Conservation (phyloP, 2,797 vertebrate species). For the Xerus rutilus region DNA sequence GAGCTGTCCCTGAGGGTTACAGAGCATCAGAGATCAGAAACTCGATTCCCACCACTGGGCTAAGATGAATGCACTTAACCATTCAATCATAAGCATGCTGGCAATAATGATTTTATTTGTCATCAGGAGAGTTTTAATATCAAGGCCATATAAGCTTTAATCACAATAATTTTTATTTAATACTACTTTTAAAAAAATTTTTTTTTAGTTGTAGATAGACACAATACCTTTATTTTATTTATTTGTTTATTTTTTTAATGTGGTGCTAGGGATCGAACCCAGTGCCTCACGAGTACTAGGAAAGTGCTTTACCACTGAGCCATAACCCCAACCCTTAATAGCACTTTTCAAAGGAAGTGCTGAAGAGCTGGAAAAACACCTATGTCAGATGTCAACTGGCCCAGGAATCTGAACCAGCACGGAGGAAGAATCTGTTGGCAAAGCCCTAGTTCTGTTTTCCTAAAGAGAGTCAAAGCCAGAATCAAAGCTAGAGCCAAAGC, state of each 20-base stretch:
- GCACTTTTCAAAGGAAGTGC: background rate
- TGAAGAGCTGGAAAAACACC: background rate
- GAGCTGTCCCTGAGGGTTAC: background rate
- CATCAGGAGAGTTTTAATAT: background rate
- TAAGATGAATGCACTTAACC: background rate
- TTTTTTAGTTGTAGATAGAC: too few species aligned
- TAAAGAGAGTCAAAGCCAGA: background rate
- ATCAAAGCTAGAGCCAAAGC: background rate
- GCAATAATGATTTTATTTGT: background rate
- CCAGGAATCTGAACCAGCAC: background rate
- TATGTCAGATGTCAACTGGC: background rate
- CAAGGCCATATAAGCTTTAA: background rate
- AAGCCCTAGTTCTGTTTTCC: background rate
- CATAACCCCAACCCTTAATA: too few species aligned
- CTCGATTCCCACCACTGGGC: fast-evolving
- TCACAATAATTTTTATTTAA: background rate
- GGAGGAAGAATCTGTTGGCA: background rate
- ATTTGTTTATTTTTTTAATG: too few species aligned
- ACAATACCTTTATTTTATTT: too few species aligned
- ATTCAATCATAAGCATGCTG: background rate
- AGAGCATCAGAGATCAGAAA: too few species aligned
- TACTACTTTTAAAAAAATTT: background rate
- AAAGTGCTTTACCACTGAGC: too few species aligned
- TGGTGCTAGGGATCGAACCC: too few species aligned
- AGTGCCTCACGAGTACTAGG: too few species aligned